These are phyloP conservation scores for Pangasius djambal DNA, from an alignment of 2,797 vertebrate genomes.

Conservation along the genomic window DNA sequence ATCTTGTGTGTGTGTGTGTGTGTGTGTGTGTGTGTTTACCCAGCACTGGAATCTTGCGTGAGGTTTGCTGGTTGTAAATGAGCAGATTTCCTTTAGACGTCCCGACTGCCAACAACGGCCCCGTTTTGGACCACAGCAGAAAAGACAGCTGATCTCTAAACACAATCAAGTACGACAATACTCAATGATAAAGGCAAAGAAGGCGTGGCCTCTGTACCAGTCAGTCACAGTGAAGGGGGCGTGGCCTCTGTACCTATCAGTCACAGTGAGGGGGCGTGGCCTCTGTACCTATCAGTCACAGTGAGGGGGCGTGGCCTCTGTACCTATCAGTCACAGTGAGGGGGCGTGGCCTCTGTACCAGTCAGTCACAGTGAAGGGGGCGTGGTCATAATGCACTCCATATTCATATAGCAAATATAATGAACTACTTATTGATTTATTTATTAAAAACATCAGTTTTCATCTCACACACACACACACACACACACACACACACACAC, in stretches of 20 bases:
- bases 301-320: neutral
- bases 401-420: neutral
- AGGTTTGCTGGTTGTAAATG: conserved; percentile 95
- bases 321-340: neutral
- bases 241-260: neutral
- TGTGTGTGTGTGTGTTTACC: conserved; percentile 72
- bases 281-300: neutral
- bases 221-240: neutral
- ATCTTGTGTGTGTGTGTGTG: neutral
- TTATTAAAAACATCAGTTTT: neutral
- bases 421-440: neutral
- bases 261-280: neutral
- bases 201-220: neutral
- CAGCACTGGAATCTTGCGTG: conserved; percentile 92
- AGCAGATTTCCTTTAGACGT: conserved; percentile 94
- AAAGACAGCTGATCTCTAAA: conserved; percentile 91
- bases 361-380: neutral
- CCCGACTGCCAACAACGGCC: conserved; percentile 87
- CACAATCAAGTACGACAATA: conserved; percentile 56
- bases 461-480: neutral
- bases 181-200: neutral
- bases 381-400: neutral
- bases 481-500: neutral
- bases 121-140: conserved; percentile 90
- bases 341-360: neutral